Conservation (phyloP, 2,113 vertebrate species). For the Ardeotis arabs region DNA sequence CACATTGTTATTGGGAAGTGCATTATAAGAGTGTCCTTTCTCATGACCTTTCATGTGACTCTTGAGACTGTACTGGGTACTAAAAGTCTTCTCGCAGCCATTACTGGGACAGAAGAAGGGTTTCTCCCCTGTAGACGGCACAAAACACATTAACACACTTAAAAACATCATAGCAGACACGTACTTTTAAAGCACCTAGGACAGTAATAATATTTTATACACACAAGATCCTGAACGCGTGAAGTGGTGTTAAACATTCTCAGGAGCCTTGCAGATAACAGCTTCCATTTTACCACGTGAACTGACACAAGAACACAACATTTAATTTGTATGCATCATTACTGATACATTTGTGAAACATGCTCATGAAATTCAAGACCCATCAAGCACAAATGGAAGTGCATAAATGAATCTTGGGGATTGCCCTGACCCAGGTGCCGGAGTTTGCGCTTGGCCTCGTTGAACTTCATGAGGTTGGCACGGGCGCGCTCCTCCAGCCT, state of each 20-base stretch:
- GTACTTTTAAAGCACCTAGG: neutral
- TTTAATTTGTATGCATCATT: neutral
- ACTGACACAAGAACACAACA: neutral
- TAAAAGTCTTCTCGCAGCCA: slow-evolving; percentile 97
- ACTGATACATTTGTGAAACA: neutral
- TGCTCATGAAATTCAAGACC: neutral
- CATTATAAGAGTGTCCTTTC: slow-evolving; percentile 84
- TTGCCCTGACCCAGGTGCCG: neutral
- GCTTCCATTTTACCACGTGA: neutral
- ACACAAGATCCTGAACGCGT: neutral
- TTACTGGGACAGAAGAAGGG: slow-evolving; percentile 96
- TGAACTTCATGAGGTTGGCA: neutral
- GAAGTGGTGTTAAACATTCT: no score
- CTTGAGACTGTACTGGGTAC: slow-evolving; percentile 96
- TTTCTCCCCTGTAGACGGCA: slow-evolving; percentile 85
- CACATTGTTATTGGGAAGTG: slow-evolving; percentile 81
- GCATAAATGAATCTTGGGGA: neutral
- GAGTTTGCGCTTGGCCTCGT: neutral
- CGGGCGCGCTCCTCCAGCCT: neutral
- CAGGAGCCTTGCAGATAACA: neutral
- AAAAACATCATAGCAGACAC: neutral
- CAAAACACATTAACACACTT: neutral
- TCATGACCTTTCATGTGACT: slow-evolving; percentile 97
- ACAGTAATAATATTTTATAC: neutral
- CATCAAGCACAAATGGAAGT: neutral